Conservation (phyloP, 2,888 invertebrate genomes). For the Drosophila glabriapex region DNA sequence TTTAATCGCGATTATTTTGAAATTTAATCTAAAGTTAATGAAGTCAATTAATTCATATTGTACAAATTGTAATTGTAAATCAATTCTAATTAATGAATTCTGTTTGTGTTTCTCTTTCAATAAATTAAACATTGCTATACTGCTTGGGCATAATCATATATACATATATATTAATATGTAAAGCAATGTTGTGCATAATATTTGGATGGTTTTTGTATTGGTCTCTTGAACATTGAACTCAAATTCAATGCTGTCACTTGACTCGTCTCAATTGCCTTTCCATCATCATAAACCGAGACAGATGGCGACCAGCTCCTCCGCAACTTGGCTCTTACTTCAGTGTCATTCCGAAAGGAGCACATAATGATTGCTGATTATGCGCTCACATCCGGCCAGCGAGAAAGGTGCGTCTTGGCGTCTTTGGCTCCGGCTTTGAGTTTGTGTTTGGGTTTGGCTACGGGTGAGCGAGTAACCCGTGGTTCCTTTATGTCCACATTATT, state of each 20-base stretch:
- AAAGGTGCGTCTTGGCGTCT: not conserved
- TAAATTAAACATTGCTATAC: not conserved
- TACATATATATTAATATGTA: not conserved
- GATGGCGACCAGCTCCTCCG: constrained; percentile 22
- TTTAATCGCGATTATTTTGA: not conserved
- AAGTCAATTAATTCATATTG: not conserved
- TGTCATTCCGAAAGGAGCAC: constrained; percentile 34
- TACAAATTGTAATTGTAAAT: not conserved
- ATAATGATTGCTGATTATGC: constrained; percentile 53
- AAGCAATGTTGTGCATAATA: constrained; percentile 13
- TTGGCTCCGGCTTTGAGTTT: not conserved
- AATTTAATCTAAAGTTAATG: not conserved
- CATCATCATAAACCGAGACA: constrained; percentile 59
- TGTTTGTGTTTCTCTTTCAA: not conserved
- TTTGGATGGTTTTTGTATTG: constrained; percentile 13
- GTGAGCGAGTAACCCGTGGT: constrained; percentile 10
- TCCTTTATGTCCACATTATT: constrained; percentile 66
- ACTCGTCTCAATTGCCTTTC: constrained; percentile 61
- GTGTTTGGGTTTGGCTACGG: not conserved
- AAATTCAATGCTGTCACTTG: constrained; percentile 54
- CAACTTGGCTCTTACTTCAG: not conserved
- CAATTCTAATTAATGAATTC: not conserved
- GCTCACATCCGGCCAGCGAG: constrained; percentile 9
- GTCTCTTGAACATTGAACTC: constrained; percentile 20
- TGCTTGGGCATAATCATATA: not conserved